phyloP scores from a whole-genome alignment of 2,113 vertebrate species.

The Dipodomys ordii region DNA sequence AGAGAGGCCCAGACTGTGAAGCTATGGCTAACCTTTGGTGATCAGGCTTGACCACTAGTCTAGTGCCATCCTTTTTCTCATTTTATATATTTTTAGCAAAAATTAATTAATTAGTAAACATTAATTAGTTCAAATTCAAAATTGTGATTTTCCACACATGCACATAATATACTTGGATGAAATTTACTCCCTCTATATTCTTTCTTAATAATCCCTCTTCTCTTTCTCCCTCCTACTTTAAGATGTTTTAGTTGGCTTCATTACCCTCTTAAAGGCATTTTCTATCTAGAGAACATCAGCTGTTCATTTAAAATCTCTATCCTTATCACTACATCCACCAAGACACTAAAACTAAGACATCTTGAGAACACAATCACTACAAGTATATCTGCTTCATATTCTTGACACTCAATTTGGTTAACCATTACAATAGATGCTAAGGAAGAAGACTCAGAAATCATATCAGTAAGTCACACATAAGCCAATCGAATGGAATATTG shows the following conservation, averaged over 20 bases:
- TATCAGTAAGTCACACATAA: background rate
- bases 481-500: background rate
- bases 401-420: slow-evolving; percentile 2
- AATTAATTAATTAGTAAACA: too few relatives aligned
- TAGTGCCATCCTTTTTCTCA: too few relatives aligned
- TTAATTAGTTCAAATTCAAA: too few relatives aligned
- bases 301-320: slow-evolving; percentile 54
- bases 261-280: background rate
- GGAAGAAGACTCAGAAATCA: background rate
- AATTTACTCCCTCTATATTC: too few relatives aligned
- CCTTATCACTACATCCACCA: background rate
- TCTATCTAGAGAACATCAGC: slow-evolving; percentile 60
- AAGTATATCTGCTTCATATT: background rate
- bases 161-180: background rate
- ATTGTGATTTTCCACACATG: too few relatives aligned
- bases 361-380: fast-evolving
- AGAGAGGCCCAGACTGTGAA: background rate
- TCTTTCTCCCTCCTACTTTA: too few relatives aligned
- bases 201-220: too few relatives aligned
- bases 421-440: background rate
- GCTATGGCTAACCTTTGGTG: background rate
- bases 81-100: too few relatives aligned
- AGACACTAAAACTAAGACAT: slow-evolving; percentile 30
- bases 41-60: background rate
- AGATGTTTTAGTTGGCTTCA: slow-evolving; percentile 37